Evolutionary conservation across 2,797 vertebrate species (phyloP).

Genomic region (Rhinella marina): DNA sequence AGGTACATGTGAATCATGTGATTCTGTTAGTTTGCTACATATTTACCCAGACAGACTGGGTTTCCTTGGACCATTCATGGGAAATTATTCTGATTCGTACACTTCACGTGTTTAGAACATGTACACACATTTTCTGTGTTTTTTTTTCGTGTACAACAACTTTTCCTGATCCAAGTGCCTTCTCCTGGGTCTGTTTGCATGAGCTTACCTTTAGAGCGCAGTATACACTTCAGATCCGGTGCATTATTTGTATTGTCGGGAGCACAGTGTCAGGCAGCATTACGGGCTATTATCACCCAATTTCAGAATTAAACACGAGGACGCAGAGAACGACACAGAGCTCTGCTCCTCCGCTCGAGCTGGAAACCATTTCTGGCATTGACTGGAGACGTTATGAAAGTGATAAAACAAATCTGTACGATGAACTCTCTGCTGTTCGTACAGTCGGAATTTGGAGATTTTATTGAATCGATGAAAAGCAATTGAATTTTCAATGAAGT

Average conservation of each 20-base stretch:
- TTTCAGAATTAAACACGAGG: background rate
- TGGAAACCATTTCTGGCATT: background rate
- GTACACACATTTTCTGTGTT: too few relatives aligned
- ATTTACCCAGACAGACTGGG: too few relatives aligned
- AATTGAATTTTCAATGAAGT: conserved; percentile 52
- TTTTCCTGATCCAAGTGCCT: background rate
- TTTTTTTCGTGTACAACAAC: too few relatives aligned
- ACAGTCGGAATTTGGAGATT: rapidly evolving
- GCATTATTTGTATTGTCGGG: background rate
- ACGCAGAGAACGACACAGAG: background rate
- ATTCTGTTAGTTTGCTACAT: too few relatives aligned
- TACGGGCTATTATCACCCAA: background rate
- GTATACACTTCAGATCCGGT: background rate
- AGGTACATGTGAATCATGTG: too few relatives aligned
- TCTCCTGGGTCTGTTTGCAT: background rate
- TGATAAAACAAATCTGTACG: conserved; percentile 40
- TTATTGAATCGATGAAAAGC: conserved; percentile 48
- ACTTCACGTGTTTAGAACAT: too few relatives aligned
- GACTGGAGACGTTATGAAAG: conserved; percentile 40
- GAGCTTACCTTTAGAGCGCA: background rate
- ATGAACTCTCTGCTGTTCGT: background rate
- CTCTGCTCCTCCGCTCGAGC: background rate
- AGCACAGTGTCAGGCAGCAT: background rate
- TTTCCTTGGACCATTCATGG: too few relatives aligned
- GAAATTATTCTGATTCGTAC: too few relatives aligned